Evolutionary conservation across 2,113 vertebrate species (phyloP).

Genomic region (Dipodomys merriami): DNA sequence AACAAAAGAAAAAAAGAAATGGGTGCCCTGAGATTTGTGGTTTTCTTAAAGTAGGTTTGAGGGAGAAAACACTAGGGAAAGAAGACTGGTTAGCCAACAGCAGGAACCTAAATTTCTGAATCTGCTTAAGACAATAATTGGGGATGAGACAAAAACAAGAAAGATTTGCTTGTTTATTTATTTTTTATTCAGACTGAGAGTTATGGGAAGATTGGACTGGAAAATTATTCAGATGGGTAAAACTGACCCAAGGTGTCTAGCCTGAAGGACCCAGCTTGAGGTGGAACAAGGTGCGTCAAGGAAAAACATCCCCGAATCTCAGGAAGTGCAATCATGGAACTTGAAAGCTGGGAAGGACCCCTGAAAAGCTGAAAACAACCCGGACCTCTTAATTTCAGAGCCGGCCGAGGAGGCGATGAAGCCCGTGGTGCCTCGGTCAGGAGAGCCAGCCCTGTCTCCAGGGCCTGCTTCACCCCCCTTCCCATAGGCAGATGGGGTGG

Average conservation of each 20-base stretch:
- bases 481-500: neutral
- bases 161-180: too few relatives aligned
- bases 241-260: neutral
- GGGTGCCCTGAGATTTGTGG: too few relatives aligned
- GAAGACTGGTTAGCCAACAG: too few relatives aligned
- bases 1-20: too few relatives aligned
- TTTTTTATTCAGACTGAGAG: too few relatives aligned
- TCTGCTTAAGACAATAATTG: too few relatives aligned
- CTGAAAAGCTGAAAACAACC: neutral
- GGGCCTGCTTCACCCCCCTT: neutral
- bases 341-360: neutral
- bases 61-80: too few relatives aligned
- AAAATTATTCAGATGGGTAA: neutral
- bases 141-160: too few relatives aligned
- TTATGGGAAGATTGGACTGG: too few relatives aligned
- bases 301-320: neutral
- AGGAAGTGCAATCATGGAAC: neutral
- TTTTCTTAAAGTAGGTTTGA: too few relatives aligned
- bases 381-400: neutral
- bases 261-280: conserved; percentile 7
- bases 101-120: too few relatives aligned
- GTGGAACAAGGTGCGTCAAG: neutral
- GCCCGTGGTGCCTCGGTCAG: neutral
- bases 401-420: neutral
- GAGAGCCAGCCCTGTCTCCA: neutral